These are phyloP conservation scores for Eremophila alpestris DNA, from an alignment of 2,797 vertebrate genomes.

Conservation along the genomic window DNA sequence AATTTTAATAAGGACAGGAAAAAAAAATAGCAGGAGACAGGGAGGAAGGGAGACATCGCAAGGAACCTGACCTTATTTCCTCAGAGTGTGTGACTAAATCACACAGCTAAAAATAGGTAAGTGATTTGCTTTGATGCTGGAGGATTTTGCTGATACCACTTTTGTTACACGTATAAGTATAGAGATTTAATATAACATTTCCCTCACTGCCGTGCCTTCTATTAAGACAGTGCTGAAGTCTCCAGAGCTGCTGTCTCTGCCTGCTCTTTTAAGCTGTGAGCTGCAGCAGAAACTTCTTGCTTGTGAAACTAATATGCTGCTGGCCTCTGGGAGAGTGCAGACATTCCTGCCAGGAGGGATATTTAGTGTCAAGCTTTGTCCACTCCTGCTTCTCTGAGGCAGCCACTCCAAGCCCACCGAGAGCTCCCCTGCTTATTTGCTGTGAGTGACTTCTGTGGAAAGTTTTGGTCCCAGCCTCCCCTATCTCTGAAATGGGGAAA, in stretches of 20 bases:
- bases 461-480: not conserved
- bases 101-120: constrained; percentile 65
- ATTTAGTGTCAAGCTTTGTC: not conserved
- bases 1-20: constrained; percentile 62
- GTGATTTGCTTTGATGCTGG: constrained; percentile 61
- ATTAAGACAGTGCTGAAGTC: constrained; percentile 37
- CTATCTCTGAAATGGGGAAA: not conserved
- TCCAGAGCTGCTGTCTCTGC: not conserved
- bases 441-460: not conserved
- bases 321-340: not conserved
- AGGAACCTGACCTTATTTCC: constrained; percentile 66
- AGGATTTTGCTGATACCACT: constrained; percentile 69
- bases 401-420: not conserved
- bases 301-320: not conserved
- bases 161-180: constrained; percentile 69
- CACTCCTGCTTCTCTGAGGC: not conserved
- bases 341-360: not conserved
- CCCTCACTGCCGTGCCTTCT: constrained; percentile 28
- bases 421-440: not conserved
- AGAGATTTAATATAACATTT: constrained; percentile 68
- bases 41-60: constrained; percentile 24
- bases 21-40: constrained; percentile 20
- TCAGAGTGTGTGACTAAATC: constrained; percentile 61
- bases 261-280: constrained; percentile 20
- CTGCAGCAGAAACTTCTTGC: not conserved